Evolutionary conservation across 2,888 invertebrate species (phyloP), one percentile per base, ranked within the genome.

Genomic region (Cepaea hortensis): DNA sequence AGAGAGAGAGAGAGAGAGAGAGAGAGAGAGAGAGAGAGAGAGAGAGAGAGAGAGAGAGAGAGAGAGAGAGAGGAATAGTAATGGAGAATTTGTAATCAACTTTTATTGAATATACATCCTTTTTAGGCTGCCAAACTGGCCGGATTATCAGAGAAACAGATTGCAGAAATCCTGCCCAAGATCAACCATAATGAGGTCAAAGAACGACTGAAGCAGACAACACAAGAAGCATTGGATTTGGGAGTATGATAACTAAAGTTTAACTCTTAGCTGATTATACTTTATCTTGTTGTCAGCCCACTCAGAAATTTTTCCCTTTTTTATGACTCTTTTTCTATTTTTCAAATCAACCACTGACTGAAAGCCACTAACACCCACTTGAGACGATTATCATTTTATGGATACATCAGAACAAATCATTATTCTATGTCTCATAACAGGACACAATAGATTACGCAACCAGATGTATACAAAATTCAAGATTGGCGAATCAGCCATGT

Each of bases 211-310:
- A 91, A 89, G 81, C 88, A 89, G 15, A 88, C 89, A 46, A 94
- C 94, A 1, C 90, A 92, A 55, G 92, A 94, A 77, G 94, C 94
- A 15, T 77, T 94, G 65, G 90, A 92, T 7, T 87, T 91, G 85
- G 93, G 93, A 81, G 93, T 93, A 90, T 7, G 61, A n/a, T 13
- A 35, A 35, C 35, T 1, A 35, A 35, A 35, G 35, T 65, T 65
- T 65, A 65, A 15, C 65, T 65, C 18, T 65, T 9, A 65, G 65
- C 1, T 35, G 35, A 35, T 35, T 35, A 35, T 35, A 35, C 35
- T 35, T 35, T 35, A 35, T 35, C 35, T 35, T 35, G 35, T 35
- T 35, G 35, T 35, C 35, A 35, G 35, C 35, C 35, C 35, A 35
- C 35, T 35, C 35, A 35, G 35, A 35, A 35, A 35, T 35, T 35